Base-by-base conservation (phyloP, 2,797 vertebrate species). In the Hemitrygon akajei region DNA sequence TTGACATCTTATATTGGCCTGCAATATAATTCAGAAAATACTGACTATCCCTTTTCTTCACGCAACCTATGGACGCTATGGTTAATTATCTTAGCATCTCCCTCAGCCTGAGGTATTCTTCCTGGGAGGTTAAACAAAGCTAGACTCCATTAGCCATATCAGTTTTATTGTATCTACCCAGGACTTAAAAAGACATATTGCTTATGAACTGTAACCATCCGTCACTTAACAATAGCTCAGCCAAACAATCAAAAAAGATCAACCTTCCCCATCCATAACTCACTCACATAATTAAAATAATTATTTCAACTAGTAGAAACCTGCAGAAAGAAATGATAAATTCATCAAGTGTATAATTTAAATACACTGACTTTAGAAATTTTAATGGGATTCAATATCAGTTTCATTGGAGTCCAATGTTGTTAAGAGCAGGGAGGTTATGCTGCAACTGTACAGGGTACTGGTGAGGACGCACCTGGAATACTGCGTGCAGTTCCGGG, bases 41-140 rank as follows among this genome's bases (percentile, higher is more conserved):
- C 71, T 76, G 66, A 16, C 71, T 12, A 92, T 47, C 91, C 47
- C 12, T 47, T 66, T 89, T 7, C n/a, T 69, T 34, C 30, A 25
- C 40, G 40, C 76, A 22, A 76, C 10, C 56, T 25, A 27, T 93
- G 71, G 11, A 18, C 16, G 10, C 69, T 56, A 76, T 76, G 71
- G 66, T 71, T 75, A 47, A 75, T 92, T 92, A 75, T 92, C 69
- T 6, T 40, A 47, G 47, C 91, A 93, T 27, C 71, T 93, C 91
- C 69, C 71, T 93, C 71, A 93, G 71, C 75, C 71, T 9, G 12
- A 76, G 12, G 40, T 75, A 93, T 93, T 93, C 91, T 75, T 76
- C 91, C 91, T 93, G 91, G 91, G 91, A n/a, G 91, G 91, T 58
- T 75, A 56, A 76, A 47, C 40, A 93, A 76, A 92, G 47, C 58